These are phyloP conservation scores for Carcinoscorpius rotundicauda DNA, from an alignment of 1,140 invertebrate genomes.

Conservation along the genomic window DNA sequence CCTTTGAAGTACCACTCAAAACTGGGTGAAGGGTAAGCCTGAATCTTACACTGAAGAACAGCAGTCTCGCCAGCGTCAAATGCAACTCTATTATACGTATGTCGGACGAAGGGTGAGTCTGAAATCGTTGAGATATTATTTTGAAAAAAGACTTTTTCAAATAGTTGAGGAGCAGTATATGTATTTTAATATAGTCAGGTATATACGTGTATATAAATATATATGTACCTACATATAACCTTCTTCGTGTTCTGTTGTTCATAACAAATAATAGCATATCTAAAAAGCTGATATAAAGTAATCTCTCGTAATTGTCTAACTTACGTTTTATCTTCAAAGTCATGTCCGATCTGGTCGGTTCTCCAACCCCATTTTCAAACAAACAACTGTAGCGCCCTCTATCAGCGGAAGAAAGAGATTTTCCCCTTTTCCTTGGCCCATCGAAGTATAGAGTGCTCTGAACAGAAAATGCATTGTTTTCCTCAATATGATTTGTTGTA, in stretches of 20 bases:
- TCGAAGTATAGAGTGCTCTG: slow-evolving; percentile 67
- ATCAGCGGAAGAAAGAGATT: slow-evolving; percentile 48
- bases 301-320: slow-evolving; percentile 28
- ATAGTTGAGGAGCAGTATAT: neutral
- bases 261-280: no score
- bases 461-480: slow-evolving; percentile 58
- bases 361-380: slow-evolving; percentile 79
- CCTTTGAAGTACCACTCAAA: slow-evolving; percentile 78
- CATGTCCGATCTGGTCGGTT: slow-evolving; percentile 53
- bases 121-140: slow-evolving; percentile 26
- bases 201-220: no score
- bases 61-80: slow-evolving; percentile 70
- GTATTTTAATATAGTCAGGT: no score
- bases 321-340: slow-evolving; percentile 77
- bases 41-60: slow-evolving; percentile 71
- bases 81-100: slow-evolving; percentile 76
- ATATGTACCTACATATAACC: no score
- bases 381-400: slow-evolving; percentile 74
- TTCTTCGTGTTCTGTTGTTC: no score
- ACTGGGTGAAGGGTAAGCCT: slow-evolving; percentile 79
- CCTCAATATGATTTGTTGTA: slow-evolving; percentile 56
- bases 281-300: no score
- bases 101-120: slow-evolving; percentile 71
- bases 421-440: slow-evolving; percentile 47
- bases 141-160: neutral